phyloP scores from a whole-genome alignment of 2,888 invertebrate genomes.

The Hybos culiciformis region DNA sequence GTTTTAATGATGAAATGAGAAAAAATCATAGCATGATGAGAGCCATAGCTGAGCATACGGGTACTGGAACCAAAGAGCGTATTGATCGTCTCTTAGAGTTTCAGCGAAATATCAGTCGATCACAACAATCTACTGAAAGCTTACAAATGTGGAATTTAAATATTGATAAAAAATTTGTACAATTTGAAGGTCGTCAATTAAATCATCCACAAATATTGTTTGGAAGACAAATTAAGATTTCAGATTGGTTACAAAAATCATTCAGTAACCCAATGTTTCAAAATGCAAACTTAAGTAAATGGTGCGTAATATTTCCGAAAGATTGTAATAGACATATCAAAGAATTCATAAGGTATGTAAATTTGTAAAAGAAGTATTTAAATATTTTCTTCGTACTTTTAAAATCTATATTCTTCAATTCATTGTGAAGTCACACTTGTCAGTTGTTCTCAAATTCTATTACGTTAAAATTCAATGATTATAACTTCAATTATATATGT shows the following conservation, averaged over 20 bases:
- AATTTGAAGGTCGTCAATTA: slow-evolving; percentile 51
- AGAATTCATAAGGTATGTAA: too few species aligned
- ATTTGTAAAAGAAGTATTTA: too few species aligned
- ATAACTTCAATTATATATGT: too few species aligned
- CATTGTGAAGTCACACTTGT: too few species aligned
- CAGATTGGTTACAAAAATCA: background rate
- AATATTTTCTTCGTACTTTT: too few species aligned
- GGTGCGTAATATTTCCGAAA: too few species aligned
- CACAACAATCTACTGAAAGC: slow-evolving; percentile 39
- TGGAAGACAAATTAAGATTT: slow-evolving; percentile 25
- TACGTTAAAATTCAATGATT: too few species aligned
- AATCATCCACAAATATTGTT: slow-evolving; percentile 48
- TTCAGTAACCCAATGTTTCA: background rate
- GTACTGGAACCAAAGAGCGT: slow-evolving; percentile 53
- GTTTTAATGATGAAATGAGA: slow-evolving; percentile 56
- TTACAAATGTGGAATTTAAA: slow-evolving; percentile 58
- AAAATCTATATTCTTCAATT: too few species aligned
- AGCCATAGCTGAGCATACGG: slow-evolving; percentile 57
- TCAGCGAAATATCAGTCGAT: slow-evolving; percentile 45
- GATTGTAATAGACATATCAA: too few species aligned
- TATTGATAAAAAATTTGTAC: slow-evolving; percentile 46
- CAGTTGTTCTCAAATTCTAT: too few species aligned
- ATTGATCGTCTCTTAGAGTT: slow-evolving; percentile 54
- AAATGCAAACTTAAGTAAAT: too few species aligned
- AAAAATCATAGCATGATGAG: slow-evolving; percentile 48